These are phyloP conservation scores for Physeter macrocephalus DNA, from an alignment of 2,113 vertebrate species.

Conservation along the genomic window DNA sequence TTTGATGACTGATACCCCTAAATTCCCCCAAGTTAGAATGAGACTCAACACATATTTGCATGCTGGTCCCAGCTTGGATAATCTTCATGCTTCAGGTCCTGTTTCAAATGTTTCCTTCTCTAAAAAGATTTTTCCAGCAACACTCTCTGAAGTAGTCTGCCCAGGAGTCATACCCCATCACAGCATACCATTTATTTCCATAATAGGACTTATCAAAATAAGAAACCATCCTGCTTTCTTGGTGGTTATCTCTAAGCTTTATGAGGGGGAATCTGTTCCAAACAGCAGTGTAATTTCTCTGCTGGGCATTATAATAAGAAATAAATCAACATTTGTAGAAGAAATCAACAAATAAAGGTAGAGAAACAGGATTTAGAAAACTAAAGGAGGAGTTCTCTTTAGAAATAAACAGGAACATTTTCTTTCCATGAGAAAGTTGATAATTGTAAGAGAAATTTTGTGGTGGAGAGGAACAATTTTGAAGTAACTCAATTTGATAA, in stretches of 20 bases:
- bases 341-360: not conserved
- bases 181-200: not conserved
- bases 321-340: not conserved
- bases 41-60: not conserved
- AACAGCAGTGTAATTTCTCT: not conserved
- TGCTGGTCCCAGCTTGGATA: not conserved
- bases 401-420: not conserved
- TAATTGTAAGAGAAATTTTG: not conserved
- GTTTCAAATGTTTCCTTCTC: not conserved
- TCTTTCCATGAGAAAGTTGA: not conserved
- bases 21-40: not conserved
- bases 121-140: not conserved
- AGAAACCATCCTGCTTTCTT: not conserved
- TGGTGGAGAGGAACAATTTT: not conserved
- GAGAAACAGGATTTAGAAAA: not conserved
- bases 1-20: not conserved
- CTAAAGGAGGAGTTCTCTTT: not conserved
- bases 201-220: not conserved
- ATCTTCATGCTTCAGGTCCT: not conserved
- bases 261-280: not conserved
- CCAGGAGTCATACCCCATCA: not conserved
- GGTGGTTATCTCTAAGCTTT: not conserved
- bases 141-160: not conserved
- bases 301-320: not conserved
- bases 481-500: not conserved